A percentile compares a stretch with the other conserved stretches of the same genome.
Conservation (phyloP, 2,113 vertebrate species). For the Phylloscopus whistleri region DNA sequence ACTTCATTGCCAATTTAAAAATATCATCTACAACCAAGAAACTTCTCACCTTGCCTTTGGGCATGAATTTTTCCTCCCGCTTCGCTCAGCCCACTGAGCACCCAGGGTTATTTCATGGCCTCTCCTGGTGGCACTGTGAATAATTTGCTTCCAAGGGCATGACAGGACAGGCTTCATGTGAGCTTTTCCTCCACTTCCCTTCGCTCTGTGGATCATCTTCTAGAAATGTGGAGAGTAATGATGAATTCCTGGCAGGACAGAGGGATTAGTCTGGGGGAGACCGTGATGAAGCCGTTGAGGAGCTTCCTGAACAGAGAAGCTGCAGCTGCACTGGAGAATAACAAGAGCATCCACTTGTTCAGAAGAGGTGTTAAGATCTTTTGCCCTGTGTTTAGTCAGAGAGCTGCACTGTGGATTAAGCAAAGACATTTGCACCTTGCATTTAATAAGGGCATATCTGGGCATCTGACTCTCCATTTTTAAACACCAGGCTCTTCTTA, state of each 20-base stretch:
- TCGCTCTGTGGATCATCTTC: neutral
- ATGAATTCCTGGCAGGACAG: neutral
- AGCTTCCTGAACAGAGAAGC: constrained; percentile 11
- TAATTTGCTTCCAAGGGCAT: neutral
- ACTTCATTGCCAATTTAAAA: neutral
- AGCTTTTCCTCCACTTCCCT: neutral
- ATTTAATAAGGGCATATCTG: neutral
- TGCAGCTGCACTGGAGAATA: constrained; percentile 23
- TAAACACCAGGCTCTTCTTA: neutral
- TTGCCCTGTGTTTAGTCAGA: neutral
- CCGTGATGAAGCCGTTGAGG: neutral
- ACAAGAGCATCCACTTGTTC: neutral
- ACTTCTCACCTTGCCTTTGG: constrained; percentile 8
- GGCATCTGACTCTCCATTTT: neutral
- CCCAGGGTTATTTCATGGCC: neutral
- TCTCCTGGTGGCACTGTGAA: neutral
- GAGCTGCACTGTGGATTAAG: neutral
- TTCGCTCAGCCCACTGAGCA: neutral
- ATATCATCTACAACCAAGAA: neutral
- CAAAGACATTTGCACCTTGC: constrained; percentile 2
- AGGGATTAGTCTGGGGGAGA: neutral
- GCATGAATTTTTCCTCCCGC: neutral
- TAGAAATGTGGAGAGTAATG: neutral
- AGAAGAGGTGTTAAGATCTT: constrained; percentile 11
- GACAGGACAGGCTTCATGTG: accelerated